Evolutionary conservation across 2,113 vertebrate genomes (phyloP).

Genomic region (Taurulus bubalis): DNA sequence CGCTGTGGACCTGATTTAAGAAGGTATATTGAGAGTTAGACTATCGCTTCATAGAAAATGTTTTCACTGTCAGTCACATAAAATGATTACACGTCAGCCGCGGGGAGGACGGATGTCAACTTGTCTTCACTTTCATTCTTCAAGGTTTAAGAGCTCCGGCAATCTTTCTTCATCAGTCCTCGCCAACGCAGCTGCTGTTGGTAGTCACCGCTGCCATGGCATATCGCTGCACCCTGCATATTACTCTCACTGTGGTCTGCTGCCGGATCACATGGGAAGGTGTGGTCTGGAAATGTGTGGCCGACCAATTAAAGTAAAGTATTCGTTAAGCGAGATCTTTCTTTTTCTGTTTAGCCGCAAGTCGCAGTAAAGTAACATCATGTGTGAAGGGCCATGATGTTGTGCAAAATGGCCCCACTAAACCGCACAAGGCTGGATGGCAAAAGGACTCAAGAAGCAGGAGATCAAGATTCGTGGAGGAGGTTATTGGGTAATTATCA

Average conservation of each 20-base stretch:
- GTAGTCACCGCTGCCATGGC: neutral
- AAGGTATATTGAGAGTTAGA: slow-evolving; percentile 42
- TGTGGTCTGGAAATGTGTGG: slow-evolving; percentile 16
- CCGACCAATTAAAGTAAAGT: slow-evolving; percentile 21
- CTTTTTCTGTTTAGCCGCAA: neutral
- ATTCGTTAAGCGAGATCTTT: neutral
- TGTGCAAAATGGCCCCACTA: too few relatives aligned
- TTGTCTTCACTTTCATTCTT: slow-evolving; percentile 58
- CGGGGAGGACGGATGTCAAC: slow-evolving; percentile 35
- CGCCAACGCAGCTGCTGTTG: neutral
- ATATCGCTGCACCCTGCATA: slow-evolving; percentile 25
- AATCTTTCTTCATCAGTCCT: slow-evolving; percentile 56
- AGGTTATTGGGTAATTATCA: neutral
- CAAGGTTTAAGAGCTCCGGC: slow-evolving; percentile 57
- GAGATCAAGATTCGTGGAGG: neutral
- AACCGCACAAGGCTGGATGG: neutral
- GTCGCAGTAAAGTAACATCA: neutral
- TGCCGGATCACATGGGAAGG: slow-evolving; percentile 20
- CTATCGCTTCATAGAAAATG: slow-evolving; percentile 54
- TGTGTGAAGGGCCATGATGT: too few relatives aligned
- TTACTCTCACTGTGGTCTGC: slow-evolving; percentile 21
- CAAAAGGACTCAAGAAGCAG: neutral
- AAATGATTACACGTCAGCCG: slow-evolving; percentile 57
- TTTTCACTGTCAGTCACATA: slow-evolving; percentile 44
- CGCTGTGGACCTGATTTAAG: slow-evolving; percentile 63